Base-by-base conservation (phyloP, 1,140 invertebrate species). In the Drosophila sp. region DNA sequence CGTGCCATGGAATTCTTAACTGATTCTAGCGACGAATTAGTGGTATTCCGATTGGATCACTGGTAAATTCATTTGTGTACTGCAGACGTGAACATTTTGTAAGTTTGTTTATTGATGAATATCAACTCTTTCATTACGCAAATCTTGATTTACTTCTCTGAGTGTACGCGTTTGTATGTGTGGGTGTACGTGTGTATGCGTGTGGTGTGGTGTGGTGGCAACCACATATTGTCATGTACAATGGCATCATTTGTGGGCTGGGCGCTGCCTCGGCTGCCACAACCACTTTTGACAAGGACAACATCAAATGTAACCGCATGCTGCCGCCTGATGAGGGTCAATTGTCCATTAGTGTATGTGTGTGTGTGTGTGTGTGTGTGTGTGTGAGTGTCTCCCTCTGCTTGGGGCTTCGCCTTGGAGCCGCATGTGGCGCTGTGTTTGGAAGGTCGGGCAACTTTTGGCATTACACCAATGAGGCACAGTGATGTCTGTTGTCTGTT, bases 141-240 rank as follows among this genome's bases (percentile, higher is more conserved):
- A 2, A 21, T 21, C 21, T 21, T 21, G 21, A 21, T 21, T 21
- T n/a, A n/a, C n/a, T 21, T 21, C 4, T 1, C 4, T 11, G 16
- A 11, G 46, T 27, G 36, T 8, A 21, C 11, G n/a, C 7, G 9
- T 7, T 9, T 34, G 34, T 51, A 16, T 27, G 46, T 51, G 38
- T 45, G 45, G 57, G 14, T 62, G 29, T 53, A 13, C 34, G 57
- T 7, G 18, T 9, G 62, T 45, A 38, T 46, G n/a, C 0, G 36
- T 38, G 13, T 46, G 41, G 51, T 56, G 63, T 66, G 62, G 51
- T 65, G 27, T 61, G 57, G 58, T 29, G 65, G 21, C 25, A 56
- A 62, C 72, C 82, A 89, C 82, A 87, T 83, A 87, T 87, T 87
- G 78, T 89, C 83, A 78, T 87, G 83, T 89, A 79, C 79, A 87